Evolutionary conservation across 2,797 vertebrate genomes (phyloP).

Genomic region (Semaprochilodus insignis): DNA sequence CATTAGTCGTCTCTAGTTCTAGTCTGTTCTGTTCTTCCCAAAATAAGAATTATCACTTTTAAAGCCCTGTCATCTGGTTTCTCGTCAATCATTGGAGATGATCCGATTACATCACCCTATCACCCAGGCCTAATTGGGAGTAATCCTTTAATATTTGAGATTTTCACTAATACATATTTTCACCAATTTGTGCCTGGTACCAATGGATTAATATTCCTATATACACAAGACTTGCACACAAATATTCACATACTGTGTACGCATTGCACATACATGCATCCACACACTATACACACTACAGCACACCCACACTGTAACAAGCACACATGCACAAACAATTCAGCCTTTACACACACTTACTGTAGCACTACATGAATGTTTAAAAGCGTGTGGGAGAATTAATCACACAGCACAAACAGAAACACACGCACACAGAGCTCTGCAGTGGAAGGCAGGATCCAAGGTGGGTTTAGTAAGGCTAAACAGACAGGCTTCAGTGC

Average conservation of each 20-base stretch:
- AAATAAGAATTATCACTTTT: no score
- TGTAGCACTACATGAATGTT: conserved; percentile 16
- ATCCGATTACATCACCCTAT: no score
- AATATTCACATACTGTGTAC: not conserved
- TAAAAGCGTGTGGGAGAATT: conserved; percentile 20
- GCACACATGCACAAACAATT: conserved; percentile 16
- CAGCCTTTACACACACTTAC: not conserved
- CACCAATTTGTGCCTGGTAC: conserved; percentile 53
- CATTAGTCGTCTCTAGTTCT: no score
- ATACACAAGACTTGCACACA: not conserved
- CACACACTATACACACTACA: no score
- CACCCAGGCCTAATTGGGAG: no score
- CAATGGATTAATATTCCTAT: no score
- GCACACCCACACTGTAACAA: not conserved
- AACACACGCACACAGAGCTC: conserved; percentile 42
- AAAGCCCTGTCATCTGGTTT: no score
- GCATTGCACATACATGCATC: not conserved
- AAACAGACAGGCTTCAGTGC: conserved; percentile 69
- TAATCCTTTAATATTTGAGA: not conserved
- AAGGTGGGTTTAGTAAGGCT: conserved; percentile 65
- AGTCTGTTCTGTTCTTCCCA: no score
- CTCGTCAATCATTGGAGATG: no score
- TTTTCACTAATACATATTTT: not conserved
- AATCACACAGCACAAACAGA: conserved; percentile 24
- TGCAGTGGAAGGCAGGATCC: conserved; percentile 43